Percentiles rank a stretch among this genome's conserved stretches.
These are phyloP conservation scores for Manacus vitellinus DNA, from an alignment of 2,113 vertebrate species.

Conservation along the genomic window DNA sequence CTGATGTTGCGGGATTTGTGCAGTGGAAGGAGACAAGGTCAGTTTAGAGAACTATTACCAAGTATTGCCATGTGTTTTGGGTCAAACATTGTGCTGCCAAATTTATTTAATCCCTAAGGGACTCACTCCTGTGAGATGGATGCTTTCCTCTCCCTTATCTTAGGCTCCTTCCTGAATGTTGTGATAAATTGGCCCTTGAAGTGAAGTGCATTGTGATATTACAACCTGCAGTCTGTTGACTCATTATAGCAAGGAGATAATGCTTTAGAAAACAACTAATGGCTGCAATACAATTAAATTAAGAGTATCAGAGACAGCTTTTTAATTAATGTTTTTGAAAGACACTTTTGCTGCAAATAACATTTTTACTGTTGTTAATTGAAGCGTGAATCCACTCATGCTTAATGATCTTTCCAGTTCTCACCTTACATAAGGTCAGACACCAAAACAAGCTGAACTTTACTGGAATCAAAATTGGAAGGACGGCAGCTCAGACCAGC, in stretches of 20 bases:
- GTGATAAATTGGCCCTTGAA: constrained; percentile 6
- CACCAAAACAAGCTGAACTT: not conserved
- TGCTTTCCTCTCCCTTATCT: not conserved
- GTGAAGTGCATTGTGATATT: not conserved
- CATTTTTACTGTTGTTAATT: not conserved
- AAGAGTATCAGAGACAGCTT: not conserved
- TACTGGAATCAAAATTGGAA: not conserved
- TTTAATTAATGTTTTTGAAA: not conserved
- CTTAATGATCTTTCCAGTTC: not conserved
- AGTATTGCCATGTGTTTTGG: not conserved
- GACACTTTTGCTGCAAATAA: constrained; percentile 9
- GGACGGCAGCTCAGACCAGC: not conserved
- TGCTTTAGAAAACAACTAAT: not conserved
- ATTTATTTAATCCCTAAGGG: not conserved
- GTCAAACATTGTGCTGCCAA: not conserved
- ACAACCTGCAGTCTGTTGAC: not conserved
- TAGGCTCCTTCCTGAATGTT: not conserved
- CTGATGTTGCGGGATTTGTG: not conserved
- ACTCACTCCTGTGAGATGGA: not conserved
- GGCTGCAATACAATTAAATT: constrained; percentile 8
- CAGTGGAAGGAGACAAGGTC: accelerated
- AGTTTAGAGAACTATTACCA: not conserved
- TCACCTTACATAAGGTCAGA: not conserved
- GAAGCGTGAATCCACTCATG: not conserved
- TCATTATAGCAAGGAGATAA: not conserved